phyloP scores from a whole-genome alignment of 92 coral and sea anemone genomes.

The Epizoanthus rinbou region DNA sequence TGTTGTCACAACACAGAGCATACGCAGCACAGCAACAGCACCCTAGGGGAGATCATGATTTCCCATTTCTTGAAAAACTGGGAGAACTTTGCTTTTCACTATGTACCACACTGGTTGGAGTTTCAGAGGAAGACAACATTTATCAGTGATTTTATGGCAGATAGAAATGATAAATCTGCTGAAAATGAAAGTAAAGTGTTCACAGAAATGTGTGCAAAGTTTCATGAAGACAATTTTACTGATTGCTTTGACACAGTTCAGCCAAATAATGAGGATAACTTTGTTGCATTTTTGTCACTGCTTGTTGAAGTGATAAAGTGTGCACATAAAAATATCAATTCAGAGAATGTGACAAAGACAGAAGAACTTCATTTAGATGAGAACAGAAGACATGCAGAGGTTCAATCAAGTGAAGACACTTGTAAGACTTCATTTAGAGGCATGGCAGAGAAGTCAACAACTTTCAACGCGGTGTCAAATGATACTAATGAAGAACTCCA shows the following conservation, averaged over 20 bases:
- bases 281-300: conserved; percentile 6
- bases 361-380: neutral
- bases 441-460: neutral
- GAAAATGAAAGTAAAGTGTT: neutral
- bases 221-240: neutral
- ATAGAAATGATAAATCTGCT: neutral
- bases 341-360: too few relatives aligned
- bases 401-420: neutral
- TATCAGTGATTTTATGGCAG: neutral
- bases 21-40: neutral
- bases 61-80: conserved; percentile 1
- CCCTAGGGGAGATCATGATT: conserved; percentile 14
- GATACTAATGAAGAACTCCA: neutral
- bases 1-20: neutral
- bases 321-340: neutral
- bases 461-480: neutral
- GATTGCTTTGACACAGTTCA: neutral
- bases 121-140: neutral
- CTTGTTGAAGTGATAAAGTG: conserved; percentile 10
- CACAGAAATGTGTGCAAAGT: neutral
- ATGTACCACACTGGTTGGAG: conserved; percentile 15
- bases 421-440: neutral
- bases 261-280: neutral
- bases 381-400: neutral
- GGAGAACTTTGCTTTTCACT: neutral